Percentiles rank a stretch among this genome's conserved stretches.
phyloP scores from a whole-genome alignment of 2,113 vertebrate species.

The Haemorhous mexicanus region DNA sequence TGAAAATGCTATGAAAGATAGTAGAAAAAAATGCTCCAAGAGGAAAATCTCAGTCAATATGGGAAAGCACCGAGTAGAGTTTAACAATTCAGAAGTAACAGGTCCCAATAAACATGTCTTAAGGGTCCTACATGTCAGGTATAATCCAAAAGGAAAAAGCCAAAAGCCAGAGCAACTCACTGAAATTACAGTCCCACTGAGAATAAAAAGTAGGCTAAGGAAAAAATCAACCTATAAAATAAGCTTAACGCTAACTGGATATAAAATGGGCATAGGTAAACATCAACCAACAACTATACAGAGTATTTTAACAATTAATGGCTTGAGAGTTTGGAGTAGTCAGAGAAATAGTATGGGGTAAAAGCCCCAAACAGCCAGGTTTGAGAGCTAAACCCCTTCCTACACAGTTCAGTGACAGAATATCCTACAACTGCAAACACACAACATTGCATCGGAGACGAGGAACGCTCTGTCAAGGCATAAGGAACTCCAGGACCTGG shows the following conservation, averaged over 20 bases:
- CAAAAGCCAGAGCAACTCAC: neutral
- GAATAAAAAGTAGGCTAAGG: neutral
- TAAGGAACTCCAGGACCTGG: neutral
- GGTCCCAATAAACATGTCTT: neutral
- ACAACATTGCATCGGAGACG: fast-evolving
- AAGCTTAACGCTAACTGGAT: neutral
- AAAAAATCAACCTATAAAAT: neutral
- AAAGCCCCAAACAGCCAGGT: neutral
- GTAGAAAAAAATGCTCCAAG: neutral
- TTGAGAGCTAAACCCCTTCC: neutral
- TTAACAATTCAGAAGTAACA: neutral
- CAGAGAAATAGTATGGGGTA: neutral
- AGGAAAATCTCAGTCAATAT: neutral
- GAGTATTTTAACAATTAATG: neutral
- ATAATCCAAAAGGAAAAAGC: neutral
- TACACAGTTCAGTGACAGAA: neutral
- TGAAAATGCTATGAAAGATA: neutral
- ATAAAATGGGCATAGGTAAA: neutral
- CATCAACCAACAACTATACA: neutral
- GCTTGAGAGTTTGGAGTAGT: neutral
- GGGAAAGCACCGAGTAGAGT: neutral
- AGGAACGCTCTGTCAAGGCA: neutral
- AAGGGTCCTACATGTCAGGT: neutral
- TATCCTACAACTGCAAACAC: neutral
- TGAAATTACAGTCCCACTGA: neutral